Base-by-base conservation (phyloP, 2,797 vertebrate species). In the Agapornis canus region DNA sequence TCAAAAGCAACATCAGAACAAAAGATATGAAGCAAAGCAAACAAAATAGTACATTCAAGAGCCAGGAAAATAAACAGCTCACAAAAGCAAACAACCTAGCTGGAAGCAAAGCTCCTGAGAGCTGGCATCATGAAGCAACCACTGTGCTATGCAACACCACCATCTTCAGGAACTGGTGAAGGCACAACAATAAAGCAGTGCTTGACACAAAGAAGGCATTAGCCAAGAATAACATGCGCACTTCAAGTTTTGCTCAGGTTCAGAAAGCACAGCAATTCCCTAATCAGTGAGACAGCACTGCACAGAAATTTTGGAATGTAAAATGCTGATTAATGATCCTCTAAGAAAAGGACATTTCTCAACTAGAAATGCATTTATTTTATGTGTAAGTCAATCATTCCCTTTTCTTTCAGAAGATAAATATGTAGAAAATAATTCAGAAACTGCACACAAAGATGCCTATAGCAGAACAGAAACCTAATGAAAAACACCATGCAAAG, bases 91-190 rank as follows among this genome's bases (percentile, higher is more conserved):
- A 95, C 42, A 92, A 82, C 61, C 64, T 66, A 76, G 66, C 66
- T 92, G 70, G 76, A 83, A 92, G 72, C 80, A 92, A 66, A 35
- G 19, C 59, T 66, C 43, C 18, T 5, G 14, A 56, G 40, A 81
- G 79, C 39, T 78, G 83, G 40, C 20, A 57, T n/a, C 61, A 29
- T 0, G 2, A 60, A 85, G 37, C 37, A 76, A 52, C 9, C 39
- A 15, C 86, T 56, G 54, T 25, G 65, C 84, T 96, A 19, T 64
- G 79, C 94, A 97, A 95, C 88, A 95, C 77, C 82, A 95, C 94
- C 95, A 93, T 11, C 95, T 95, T 90, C 94, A 95, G 95, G 95
- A 91, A 83, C 75, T 45, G 91, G 69, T 79, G 76, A 79, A 86
- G 61, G 73, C 68, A 77, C 7, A 10, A 65, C 22, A 83, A 59